phyloP scores from a whole-genome alignment of 2,797 vertebrate genomes.

The Orientallactaga sibirica region DNA sequence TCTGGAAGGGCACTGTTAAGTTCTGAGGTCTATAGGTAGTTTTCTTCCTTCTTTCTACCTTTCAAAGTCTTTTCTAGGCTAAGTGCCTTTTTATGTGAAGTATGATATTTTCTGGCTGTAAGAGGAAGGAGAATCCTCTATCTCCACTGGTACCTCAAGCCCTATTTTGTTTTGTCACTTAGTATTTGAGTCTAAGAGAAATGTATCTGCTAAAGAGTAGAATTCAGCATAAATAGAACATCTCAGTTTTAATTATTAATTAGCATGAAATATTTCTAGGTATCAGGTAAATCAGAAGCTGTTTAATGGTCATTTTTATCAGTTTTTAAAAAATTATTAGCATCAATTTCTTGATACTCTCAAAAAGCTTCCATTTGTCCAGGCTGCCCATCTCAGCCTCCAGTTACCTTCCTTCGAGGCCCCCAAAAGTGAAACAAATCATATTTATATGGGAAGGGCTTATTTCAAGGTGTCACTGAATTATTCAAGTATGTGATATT shows the following conservation, averaged over 20 bases:
- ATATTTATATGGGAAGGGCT: conserved; percentile 19
- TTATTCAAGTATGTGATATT: conserved; percentile 5
- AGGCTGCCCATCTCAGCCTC: neutral
- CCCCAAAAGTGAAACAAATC: conserved; percentile 15
- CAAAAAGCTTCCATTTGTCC: neutral
- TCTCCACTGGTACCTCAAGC: neutral
- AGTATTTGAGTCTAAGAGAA: neutral
- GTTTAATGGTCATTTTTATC: neutral
- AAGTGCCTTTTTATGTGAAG: neutral
- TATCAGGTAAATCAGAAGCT: neutral
- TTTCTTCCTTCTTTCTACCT: neutral
- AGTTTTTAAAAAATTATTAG: neutral
- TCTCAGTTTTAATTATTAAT: conserved; percentile 12
- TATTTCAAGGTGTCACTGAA: conserved; percentile 42
- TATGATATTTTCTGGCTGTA: neutral
- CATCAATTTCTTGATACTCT: neutral
- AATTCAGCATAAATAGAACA: neutral
- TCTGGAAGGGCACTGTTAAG: neutral
- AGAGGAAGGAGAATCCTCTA: neutral
- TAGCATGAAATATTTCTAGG: conserved; percentile 33
- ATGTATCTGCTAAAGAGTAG: neutral
- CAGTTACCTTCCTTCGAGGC: neutral
- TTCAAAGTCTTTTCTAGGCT: neutral
- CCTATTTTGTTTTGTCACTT: neutral
- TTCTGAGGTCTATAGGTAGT: neutral